Percentiles rank a stretch among this genome's conserved stretches.
phyloP scores from a whole-genome alignment of 1,140 invertebrate genomes.

The Ptiloglossa arizonensis region DNA sequence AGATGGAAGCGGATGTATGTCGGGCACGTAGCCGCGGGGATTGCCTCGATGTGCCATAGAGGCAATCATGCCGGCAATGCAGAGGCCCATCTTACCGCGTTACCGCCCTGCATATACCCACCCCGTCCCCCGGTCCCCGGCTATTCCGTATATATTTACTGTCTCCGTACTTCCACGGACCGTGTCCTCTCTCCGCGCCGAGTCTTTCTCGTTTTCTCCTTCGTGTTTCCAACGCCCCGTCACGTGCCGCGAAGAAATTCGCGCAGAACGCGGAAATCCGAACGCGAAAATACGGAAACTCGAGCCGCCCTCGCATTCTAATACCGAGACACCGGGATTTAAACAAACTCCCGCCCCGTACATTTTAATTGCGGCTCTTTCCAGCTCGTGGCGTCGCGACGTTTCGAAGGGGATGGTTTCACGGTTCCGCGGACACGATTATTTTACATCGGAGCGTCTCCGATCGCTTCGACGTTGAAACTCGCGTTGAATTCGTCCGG shows the following conservation, averaged over 20 bases:
- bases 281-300: constrained; percentile 43
- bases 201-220: constrained; percentile 17
- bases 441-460: too few relatives aligned
- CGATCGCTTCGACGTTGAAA: too few relatives aligned
- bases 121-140: constrained; percentile 15
- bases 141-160: constrained; percentile 72
- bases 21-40: constrained; percentile 81
- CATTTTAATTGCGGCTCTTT: constrained; percentile 20
- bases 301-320: constrained; percentile 41
- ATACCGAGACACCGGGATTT: constrained; percentile 13
- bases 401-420: too few relatives aligned
- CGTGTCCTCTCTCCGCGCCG: constrained; percentile 35
- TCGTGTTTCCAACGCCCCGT: constrained; percentile 7
- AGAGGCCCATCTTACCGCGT: constrained; percentile 80
- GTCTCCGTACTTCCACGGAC: constrained; percentile 69
- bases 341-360: neutral
- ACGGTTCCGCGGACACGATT: too few relatives aligned
- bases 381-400: too few relatives aligned
- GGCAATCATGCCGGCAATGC: constrained; percentile 82
- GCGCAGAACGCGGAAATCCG: constrained; percentile 42
- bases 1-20: constrained; percentile 81
- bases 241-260: constrained; percentile 59
- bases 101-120: constrained; percentile 74
- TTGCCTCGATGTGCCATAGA: constrained; percentile 82
- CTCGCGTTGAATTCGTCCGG: too few relatives aligned